Evolutionary conservation across 2,797 vertebrate species (phyloP).

Genomic region (Lithobates sylvaticus): DNA sequence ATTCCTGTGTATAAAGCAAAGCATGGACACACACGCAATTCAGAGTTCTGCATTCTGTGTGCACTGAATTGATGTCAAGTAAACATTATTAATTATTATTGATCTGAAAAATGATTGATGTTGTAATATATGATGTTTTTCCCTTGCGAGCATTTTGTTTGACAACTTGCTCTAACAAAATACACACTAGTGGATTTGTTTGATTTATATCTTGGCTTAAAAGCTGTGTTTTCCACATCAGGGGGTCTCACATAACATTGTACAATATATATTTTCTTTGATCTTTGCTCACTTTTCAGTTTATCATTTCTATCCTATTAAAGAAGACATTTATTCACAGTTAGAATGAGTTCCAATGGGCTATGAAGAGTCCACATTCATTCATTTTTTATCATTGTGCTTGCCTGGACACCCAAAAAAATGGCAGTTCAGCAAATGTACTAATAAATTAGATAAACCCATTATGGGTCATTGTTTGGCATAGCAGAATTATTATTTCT

Average conservation of each 20-base stretch:
- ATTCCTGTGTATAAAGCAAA: constrained; percentile 1
- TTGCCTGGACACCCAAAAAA: neutral
- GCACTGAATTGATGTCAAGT: constrained; percentile 20
- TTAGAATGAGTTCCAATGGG: neutral
- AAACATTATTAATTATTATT: constrained; percentile 49
- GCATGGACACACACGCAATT: constrained; percentile 1
- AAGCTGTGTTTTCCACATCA: neutral
- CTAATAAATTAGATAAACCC: no score
- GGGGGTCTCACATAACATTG: neutral
- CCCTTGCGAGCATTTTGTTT: constrained; percentile 37
- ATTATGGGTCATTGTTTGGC: neutral
- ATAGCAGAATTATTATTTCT: neutral
- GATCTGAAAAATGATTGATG: constrained; percentile 45
- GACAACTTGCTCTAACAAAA: constrained; percentile 29
- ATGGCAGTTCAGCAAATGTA: neutral
- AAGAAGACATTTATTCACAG: neutral
- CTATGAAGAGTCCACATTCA: neutral
- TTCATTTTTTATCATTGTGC: neutral
- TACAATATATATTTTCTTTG: neutral
- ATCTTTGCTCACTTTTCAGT: neutral
- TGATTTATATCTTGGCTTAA: constrained; percentile 18
- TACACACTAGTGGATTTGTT: constrained; percentile 6
- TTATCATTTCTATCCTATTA: neutral
- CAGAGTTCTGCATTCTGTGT: constrained; percentile 13
- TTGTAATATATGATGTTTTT: constrained; percentile 16